Percentiles rank a stretch among this genome's conserved stretches.
These are phyloP conservation scores for Caenorhabditis japonica DNA, from an alignment of 2,888 invertebrate genomes.

Conservation along the genomic window DNA sequence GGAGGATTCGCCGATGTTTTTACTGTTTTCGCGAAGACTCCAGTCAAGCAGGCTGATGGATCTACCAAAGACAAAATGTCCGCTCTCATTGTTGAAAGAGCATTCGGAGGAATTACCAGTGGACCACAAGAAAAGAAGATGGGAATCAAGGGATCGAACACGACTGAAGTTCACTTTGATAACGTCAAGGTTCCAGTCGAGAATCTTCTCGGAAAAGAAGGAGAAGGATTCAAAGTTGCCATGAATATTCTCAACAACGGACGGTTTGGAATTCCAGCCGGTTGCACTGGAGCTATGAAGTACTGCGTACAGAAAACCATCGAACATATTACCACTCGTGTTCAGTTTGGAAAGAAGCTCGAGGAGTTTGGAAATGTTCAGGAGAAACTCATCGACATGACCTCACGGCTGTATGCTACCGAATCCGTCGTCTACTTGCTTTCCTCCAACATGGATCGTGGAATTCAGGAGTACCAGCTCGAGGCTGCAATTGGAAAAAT, in stretches of 20 bases:
- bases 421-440: slow-evolving; percentile 88
- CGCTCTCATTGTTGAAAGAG: slow-evolving; percentile 94
- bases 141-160: slow-evolving; percentile 97
- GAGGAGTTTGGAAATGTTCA: slow-evolving; percentile 82
- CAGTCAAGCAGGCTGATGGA: slow-evolving; percentile 77
- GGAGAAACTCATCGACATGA: slow-evolving; percentile 62
- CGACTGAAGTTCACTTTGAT: slow-evolving; percentile 91
- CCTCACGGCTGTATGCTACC: slow-evolving; percentile 71
- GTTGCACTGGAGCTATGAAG: slow-evolving; percentile 91
- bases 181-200: slow-evolving; percentile 88
- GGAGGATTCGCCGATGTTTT: slow-evolving; percentile 93
- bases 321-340: slow-evolving; percentile 89
- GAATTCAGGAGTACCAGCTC: slow-evolving; percentile 87
- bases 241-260: slow-evolving; percentile 98
- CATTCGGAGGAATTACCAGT: slow-evolving; percentile 90
- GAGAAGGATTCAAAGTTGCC: slow-evolving; percentile 92
- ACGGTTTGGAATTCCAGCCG: slow-evolving; percentile 93
- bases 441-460: slow-evolving; percentile 93
- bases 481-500: slow-evolving; percentile 98
- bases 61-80: slow-evolving; percentile 82
- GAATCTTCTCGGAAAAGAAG: slow-evolving; percentile 90
- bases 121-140: slow-evolving; percentile 98
- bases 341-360: slow-evolving; percentile 87
- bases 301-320: slow-evolving; percentile 88
- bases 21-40: slow-evolving; percentile 90